These are phyloP conservation scores for Odocoileus virginianus DNA, from an alignment of 2,113 vertebrate species.

Conservation along the genomic window DNA sequence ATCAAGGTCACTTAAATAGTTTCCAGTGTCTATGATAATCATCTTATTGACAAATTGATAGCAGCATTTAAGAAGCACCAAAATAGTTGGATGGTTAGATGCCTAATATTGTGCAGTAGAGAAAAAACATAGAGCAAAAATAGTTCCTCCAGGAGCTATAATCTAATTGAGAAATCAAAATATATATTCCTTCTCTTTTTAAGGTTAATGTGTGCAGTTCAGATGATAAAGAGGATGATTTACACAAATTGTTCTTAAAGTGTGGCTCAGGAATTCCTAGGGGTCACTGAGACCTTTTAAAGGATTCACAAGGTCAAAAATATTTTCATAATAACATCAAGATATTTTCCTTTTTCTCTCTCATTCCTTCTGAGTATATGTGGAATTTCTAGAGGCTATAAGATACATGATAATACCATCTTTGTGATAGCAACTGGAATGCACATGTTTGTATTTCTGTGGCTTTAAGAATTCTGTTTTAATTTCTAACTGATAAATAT, in stretches of 20 bases:
- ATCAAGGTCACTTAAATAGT: neutral
- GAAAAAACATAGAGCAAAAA: neutral
- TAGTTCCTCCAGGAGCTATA: neutral
- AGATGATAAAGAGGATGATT: slow-evolving; percentile 1
- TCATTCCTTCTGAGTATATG: neutral
- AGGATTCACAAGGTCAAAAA: neutral
- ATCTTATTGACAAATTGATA: neutral
- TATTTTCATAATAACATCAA: slow-evolving; percentile 13
- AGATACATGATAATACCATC: neutral
- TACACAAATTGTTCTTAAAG: neutral
- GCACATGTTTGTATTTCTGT: neutral
- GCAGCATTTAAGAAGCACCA: neutral
- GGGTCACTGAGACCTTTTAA: neutral
- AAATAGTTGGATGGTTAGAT: neutral
- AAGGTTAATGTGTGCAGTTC: neutral
- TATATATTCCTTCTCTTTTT: neutral
- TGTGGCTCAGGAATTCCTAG: neutral
- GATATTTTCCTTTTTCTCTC: neutral
- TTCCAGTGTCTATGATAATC: neutral
- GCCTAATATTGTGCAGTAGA: neutral
- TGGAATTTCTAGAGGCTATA: neutral
- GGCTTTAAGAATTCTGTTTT: neutral
- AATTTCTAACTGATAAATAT: neutral
- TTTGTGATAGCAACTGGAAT: neutral
- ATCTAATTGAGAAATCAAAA: slow-evolving; percentile 3